Percentiles rank a stretch among this genome's conserved stretches.
Evolutionary conservation across 2,113 vertebrate genomes (phyloP).

Genomic region (Gymnocephalus cernua): DNA sequence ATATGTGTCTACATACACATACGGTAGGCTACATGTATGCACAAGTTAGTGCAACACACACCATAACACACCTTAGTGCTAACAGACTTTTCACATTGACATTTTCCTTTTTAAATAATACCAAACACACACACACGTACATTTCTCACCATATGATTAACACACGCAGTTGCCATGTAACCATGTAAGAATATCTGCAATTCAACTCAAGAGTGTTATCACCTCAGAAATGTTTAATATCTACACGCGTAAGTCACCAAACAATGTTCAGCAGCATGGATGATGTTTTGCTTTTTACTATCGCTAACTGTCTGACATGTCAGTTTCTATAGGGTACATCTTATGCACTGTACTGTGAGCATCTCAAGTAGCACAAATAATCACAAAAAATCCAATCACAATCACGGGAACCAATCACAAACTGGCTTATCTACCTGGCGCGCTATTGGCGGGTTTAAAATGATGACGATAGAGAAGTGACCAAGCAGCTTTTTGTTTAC

Average conservation of each 20-base stretch:
- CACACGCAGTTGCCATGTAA: constrained; percentile 2
- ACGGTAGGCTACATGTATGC: not conserved
- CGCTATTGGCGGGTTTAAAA: no score
- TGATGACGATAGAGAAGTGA: no score
- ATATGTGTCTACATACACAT: not conserved
- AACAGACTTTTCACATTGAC: not conserved
- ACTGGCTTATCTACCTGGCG: no score
- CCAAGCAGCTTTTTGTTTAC: no score
- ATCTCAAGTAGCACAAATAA: not conserved
- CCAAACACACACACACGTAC: not conserved
- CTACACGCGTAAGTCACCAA: no score
- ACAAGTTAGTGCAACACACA: not conserved
- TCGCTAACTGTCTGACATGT: no score
- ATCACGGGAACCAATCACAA: no score
- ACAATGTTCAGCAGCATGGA: no score
- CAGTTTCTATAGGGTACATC: not conserved
- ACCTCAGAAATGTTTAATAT: no score
- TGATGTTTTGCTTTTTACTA: no score
- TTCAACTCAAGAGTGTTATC: not conserved
- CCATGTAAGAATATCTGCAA: not conserved
- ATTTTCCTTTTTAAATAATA: not conserved
- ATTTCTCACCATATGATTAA: constrained; percentile 1
- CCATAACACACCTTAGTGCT: not conserved
- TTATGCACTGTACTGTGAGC: not conserved
- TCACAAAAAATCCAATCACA: not conserved